phyloP scores from a whole-genome alignment of 2,797 vertebrate genomes.

The Gymnoscopelus microlampas region DNA sequence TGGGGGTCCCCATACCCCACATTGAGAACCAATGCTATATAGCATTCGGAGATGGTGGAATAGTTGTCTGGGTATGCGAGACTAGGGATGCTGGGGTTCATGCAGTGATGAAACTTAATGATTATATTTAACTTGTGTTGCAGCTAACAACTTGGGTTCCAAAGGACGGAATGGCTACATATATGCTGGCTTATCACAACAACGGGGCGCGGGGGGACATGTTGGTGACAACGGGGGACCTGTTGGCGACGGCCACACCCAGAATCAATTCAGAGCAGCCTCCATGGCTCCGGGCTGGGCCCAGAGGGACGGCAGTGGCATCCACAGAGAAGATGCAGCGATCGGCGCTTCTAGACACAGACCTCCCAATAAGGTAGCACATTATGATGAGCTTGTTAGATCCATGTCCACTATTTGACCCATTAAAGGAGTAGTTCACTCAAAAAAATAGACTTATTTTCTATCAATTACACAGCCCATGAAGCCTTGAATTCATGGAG shows the following conservation, averaged over 20 bases:
- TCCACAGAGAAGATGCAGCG: not conserved
- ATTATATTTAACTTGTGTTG: not conserved
- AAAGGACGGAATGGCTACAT: not conserved
- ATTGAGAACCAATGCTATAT: too few species aligned
- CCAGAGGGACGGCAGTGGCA: constrained; percentile 9
- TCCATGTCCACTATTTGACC: too few species aligned
- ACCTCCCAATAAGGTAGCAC: not conserved
- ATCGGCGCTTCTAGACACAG: not conserved
- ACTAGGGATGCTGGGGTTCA: not conserved
- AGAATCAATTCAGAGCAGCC: constrained; percentile 61
- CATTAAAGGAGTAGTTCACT: too few species aligned
- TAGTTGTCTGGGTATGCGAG: not conserved
- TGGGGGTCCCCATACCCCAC: too few species aligned
- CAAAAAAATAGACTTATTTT: too few species aligned
- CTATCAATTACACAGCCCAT: too few species aligned
- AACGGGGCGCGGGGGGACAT: not conserved
- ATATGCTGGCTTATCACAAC: constrained; percentile 51
- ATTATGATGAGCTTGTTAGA: too few species aligned
- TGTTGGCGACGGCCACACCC: constrained; percentile 27
- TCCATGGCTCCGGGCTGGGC: not conserved
- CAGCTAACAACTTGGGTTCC: constrained; percentile 22
- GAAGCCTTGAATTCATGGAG: too few species aligned
- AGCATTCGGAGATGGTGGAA: too few species aligned
- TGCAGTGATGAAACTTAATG: not conserved
- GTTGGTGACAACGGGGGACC: not conserved